Conservation (phyloP, 2,113 vertebrate species). For the Nyctibius bracteatus region DNA sequence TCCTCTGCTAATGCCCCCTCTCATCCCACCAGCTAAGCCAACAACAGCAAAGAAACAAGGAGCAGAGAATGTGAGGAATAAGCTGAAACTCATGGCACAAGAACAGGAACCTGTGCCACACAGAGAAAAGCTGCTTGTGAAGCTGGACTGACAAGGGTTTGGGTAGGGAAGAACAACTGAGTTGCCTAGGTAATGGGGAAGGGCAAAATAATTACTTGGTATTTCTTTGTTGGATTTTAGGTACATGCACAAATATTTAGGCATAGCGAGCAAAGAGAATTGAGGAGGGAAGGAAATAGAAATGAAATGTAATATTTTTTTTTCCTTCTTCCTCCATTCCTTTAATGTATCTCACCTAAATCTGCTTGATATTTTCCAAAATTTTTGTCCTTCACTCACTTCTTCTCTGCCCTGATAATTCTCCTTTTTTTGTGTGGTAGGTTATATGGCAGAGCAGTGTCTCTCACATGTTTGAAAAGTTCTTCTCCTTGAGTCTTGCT, state of each 20-base stretch:
- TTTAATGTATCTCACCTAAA: not conserved
- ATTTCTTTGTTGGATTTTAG: not conserved
- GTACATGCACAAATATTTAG: not conserved
- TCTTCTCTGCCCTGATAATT: not conserved
- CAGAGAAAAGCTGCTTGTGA: not conserved
- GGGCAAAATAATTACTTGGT: not conserved
- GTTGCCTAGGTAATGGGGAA: not conserved
- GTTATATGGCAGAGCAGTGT: not conserved
- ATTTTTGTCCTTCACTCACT: not conserved
- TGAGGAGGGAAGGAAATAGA: not conserved
- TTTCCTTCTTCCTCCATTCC: not conserved
- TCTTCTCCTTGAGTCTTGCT: not conserved
- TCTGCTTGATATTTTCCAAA: not conserved
- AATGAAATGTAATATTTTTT: not conserved
- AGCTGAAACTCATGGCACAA: not conserved
- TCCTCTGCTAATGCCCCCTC: not conserved
- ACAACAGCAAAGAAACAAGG: not conserved
- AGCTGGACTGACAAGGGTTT: not conserved
- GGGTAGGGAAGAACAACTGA: not conserved
- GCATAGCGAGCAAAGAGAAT: not conserved
- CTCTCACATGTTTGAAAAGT: not conserved
- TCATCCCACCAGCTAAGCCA: not conserved
- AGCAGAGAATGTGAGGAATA: not conserved
- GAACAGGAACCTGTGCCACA: not conserved
- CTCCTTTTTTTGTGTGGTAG: not conserved